Base-by-base conservation (phyloP, 2,888 invertebrate species). In the Loripinus fragilis region DNA sequence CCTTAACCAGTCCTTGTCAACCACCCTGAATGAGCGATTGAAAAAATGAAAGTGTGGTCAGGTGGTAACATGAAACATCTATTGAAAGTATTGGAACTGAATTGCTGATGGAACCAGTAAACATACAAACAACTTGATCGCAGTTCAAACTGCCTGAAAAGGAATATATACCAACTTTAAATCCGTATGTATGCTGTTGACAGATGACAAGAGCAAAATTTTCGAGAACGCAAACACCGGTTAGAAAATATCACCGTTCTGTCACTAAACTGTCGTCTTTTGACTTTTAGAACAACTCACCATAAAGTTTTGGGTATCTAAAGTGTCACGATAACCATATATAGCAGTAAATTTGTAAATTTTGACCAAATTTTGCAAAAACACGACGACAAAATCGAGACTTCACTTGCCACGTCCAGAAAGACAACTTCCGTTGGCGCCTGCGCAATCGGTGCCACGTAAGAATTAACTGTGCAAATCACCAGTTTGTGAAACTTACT, bases 401-500 rank as follows among this genome's bases (percentile, higher is more conserved):
- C 85, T 81, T 72, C 81, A 45, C 73, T 72, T 91, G 91, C 91
- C 91, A 91, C 91, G 91, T 91, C 89, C 91, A 87, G 90, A 83
- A 83, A 87, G 81, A 81, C 84, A 74, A 86, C 87, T 86, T 85
- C 83, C 85, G 88, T 69, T 83, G 72, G 83, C 81, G 78, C 91
- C 89, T 91, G 91, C 91, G 90, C 87, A 90, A 41, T 83, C 55
- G 73, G 35, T 91, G 91, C 91, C 91, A 92, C 91, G 91, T 92
- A 87, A 82, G 80, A 55, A 48, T 69, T 48, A 50, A 42, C 42
- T n/a, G 52, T 65, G 45, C 17, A 10, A 50, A 25, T 60, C n/a
- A 25, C 23, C 52, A 52, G 15, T 52, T 52, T 52, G 52, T 52
- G 25, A 52, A 52, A 52, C 5, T 52, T 15, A 52, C 52, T 45